Conservation (phyloP, 2,888 invertebrate genomes). For the Carpatolechia fugitivella region DNA sequence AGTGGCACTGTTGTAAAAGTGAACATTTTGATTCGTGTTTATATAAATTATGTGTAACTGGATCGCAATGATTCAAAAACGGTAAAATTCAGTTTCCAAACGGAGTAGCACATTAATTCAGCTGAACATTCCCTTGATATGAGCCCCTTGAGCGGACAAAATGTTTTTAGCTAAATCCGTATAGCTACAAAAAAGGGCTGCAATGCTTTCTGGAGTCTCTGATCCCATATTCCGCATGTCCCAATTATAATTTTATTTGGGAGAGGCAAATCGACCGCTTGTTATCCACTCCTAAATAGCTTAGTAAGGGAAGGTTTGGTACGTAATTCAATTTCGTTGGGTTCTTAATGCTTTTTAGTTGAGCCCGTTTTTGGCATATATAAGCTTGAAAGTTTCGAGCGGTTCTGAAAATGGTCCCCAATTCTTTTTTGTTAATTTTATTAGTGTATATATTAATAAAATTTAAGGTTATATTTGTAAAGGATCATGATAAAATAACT, state of each 20-base stretch:
- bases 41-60: not conserved
- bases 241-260: conserved; percentile 70
- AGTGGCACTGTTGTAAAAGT: too few relatives aligned
- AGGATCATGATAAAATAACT: conserved; percentile 14
- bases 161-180: conserved; percentile 15
- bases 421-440: not conserved
- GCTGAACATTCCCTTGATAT: conserved; percentile 9
- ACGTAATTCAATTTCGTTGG: conserved; percentile 64
- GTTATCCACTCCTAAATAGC: conserved; percentile 67
- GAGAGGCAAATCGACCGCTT: conserved; percentile 51
- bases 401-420: conserved; percentile 20
- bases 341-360: conserved; percentile 62
- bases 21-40: not conserved
- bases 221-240: conserved; percentile 62
- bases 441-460: not conserved
- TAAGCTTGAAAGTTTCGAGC: conserved; percentile 45
- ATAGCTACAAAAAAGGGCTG: conserved; percentile 18
- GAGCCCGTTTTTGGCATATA: conserved; percentile 49
- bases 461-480: conserved; percentile 2
- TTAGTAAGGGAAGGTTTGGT: conserved; percentile 61
- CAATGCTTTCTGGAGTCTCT: conserved; percentile 34
- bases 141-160: conserved; percentile 11
- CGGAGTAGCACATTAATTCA: conserved; percentile 7
- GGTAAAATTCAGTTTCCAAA: conserved; percentile 7
- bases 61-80: not conserved